Conservation (phyloP, 2,888 invertebrate species). For the Pediacus dermestoides region DNA sequence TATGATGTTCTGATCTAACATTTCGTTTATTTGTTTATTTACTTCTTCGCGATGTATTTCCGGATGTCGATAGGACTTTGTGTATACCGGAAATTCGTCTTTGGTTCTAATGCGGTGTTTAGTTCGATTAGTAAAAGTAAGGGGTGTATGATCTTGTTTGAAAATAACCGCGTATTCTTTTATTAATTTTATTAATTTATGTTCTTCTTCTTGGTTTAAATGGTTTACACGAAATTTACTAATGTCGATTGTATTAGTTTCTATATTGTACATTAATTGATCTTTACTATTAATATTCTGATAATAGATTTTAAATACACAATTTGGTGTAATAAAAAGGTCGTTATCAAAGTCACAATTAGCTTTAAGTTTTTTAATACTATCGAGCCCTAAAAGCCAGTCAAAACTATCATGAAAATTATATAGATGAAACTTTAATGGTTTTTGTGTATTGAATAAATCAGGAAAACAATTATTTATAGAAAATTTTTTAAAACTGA, state of each 20-base stretch:
- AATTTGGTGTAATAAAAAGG: too few species aligned
- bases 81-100: slow-evolving; percentile 22
- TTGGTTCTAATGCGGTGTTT: slow-evolving; percentile 33
- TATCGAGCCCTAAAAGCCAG: too few species aligned
- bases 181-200: slow-evolving; percentile 19
- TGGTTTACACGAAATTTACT: slow-evolving; percentile 14
- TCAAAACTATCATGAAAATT: too few species aligned
- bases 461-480: too few species aligned
- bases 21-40: slow-evolving; percentile 22
- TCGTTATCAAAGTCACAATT: too few species aligned
- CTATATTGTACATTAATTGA: too few species aligned
- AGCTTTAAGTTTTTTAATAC: too few species aligned
- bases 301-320: too few species aligned
- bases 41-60: slow-evolving; percentile 28
- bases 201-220: slow-evolving; percentile 29
- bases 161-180: slow-evolving; percentile 27
- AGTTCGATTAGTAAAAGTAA: slow-evolving; percentile 30
- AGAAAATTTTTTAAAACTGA: neutral
- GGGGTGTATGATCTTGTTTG: slow-evolving; percentile 20
- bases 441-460: too few species aligned
- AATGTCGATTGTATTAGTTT: too few species aligned
- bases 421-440: too few species aligned
- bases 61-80: slow-evolving; percentile 28
- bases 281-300: too few species aligned
- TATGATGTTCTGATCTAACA: slow-evolving; percentile 24